Conservation (phyloP, 2,888 invertebrate genomes). For the Ellobium chinense region DNA sequence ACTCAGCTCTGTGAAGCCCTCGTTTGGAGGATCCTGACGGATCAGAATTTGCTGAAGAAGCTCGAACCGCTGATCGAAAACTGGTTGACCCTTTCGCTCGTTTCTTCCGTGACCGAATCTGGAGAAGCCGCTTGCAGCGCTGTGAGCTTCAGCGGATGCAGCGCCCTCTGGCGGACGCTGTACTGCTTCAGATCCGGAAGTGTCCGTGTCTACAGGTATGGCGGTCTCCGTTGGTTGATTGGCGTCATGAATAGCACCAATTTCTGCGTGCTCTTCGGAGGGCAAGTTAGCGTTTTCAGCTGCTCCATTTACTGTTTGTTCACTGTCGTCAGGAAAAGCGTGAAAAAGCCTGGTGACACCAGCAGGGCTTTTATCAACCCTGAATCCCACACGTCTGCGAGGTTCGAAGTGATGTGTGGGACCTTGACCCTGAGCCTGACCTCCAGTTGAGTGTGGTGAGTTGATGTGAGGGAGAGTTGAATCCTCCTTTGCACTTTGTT, state of each 20-base stretch:
- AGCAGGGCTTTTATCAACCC: not conserved
- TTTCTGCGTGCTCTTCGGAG: not conserved
- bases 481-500: not conserved
- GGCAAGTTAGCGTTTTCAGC: not conserved
- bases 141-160: not conserved
- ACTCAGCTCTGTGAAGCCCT: constrained; percentile 66
- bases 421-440: not conserved
- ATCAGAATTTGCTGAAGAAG: constrained; percentile 60
- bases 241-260: not conserved
- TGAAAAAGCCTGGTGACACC: constrained; percentile 24
- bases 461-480: not conserved
- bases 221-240: not conserved
- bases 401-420: not conserved
- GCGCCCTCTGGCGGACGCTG: not conserved
- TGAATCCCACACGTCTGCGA: not conserved
- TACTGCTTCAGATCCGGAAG: no score
- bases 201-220: not conserved
- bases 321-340: not conserved
- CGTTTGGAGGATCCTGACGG: constrained; percentile 53
- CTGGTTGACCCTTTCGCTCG: not conserved
- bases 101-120: no score
- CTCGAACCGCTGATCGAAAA: constrained; percentile 62
- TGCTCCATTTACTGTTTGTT: not conserved
- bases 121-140: not conserved
- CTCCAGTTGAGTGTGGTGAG: not conserved